These are phyloP conservation scores for Muntiacus muntjak DNA, from an alignment of 2,113 vertebrate species.

Conservation along the genomic window DNA sequence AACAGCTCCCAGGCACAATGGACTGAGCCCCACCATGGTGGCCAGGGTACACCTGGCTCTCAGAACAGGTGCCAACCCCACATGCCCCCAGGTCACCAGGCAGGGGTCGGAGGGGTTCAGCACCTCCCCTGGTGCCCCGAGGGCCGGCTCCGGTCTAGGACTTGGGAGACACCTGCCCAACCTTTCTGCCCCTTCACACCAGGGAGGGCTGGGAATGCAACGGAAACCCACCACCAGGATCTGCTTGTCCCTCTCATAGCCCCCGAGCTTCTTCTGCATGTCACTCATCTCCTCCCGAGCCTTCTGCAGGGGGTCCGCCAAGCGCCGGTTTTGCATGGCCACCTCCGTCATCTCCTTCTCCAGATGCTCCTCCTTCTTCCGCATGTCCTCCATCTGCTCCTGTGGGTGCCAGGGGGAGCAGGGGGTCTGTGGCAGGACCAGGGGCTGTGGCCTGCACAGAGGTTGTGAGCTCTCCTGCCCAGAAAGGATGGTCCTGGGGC, in stretches of 20 bases:
- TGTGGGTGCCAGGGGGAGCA: constrained; percentile 45
- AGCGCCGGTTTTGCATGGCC: constrained; percentile 81
- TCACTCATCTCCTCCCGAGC: constrained; percentile 78
- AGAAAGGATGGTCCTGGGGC: not conserved
- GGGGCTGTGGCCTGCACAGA: not conserved
- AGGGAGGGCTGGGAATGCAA: not conserved
- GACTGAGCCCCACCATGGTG: not conserved
- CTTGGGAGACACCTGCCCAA: not conserved
- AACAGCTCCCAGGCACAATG: not conserved
- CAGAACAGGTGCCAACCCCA: not conserved
- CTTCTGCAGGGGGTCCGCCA: constrained; percentile 81
- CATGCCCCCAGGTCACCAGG: not conserved
- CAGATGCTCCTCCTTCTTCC: constrained; percentile 77
- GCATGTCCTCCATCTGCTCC: constrained; percentile 85
- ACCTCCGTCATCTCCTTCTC: constrained; percentile 82
- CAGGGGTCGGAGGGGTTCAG: not conserved
- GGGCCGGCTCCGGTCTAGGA: not conserved
- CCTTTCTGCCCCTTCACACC: not conserved
- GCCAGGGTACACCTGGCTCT: not conserved
- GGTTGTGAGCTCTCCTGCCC: not conserved
- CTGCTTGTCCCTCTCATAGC: constrained; percentile 81
- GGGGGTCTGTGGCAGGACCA: not conserved
- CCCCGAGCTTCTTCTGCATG: constrained; percentile 78
- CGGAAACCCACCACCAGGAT: constrained; percentile 78
- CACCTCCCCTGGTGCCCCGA: fast-evolving